Evolutionary conservation across 2,797 vertebrate genomes (phyloP), one percentile per base, ranked within the genome.

Genomic region (Malacoctenus gilli): DNA sequence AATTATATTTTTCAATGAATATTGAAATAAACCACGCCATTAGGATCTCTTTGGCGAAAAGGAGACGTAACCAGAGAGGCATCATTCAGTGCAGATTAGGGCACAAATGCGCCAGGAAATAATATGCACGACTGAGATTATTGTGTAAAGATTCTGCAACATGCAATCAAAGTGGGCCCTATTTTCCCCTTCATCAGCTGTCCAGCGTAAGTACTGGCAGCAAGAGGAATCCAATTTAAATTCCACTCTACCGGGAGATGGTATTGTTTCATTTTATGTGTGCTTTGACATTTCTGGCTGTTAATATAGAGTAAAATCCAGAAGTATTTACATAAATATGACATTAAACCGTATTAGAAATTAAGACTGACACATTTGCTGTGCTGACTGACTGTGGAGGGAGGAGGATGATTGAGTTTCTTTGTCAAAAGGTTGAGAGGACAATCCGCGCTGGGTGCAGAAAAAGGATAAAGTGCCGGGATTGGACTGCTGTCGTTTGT

Each of bases 191-290:
- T 92, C 91, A 92, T 92, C 91, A 91, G 89, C 88, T 87, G 86
- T 88, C 88, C 87, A 75, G 83, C 77, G 16, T 86, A 81, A 89
- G 86, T 83, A 86, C 82, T 84, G 82, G 84, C 88, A 87, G 87
- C 89, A 87, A 85, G 85, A 89, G 87, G 85, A 92, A 92, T 91
- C 92, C 91, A 93, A 93, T 93, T 93, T 92, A 92, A 93, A 92
- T 92, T 91, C 89, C 89, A 90, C 89, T 92, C 89, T 78, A 86
- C 87, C 69, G 83, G 84, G 88, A 89, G 89, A 92, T 89, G 89
- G 86, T 89, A 92, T 92, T 92, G 91, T 93, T 93, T 92, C 88
- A 92, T 92, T 93, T 92, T 92, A 93, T 93, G 92, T 93, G 91
- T 89, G 91, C 90, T 91, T 90, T 93, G 92, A 92, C 92, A 93